Base-by-base conservation (phyloP, 2,113 vertebrate species). In the Campylomormyrus tamandua region DNA sequence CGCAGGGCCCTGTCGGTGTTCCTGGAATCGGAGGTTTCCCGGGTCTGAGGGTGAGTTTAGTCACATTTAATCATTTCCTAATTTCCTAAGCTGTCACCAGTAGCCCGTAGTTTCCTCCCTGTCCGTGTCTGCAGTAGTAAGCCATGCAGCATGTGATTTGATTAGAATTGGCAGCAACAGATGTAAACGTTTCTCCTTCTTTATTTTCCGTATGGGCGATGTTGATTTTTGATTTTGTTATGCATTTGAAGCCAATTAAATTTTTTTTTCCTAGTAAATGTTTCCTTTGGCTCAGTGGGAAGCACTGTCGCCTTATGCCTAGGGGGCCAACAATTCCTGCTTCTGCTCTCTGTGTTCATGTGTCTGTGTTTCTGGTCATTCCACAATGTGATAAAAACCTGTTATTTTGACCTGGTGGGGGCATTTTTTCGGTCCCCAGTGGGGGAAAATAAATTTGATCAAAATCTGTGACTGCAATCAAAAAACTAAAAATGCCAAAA, bases 11-110 rank as follows among this genome's bases (percentile, higher is more conserved):
- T 91, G 94, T 97, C 94, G 98, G 98, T 93, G 97, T 96, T 88
- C 90, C 92, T 93, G 98, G 98, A 77, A 98, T 97, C 88, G 91
- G 94, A 39, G 98, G 98, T 89, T 99, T 99, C 94, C 97, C 97
- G 90, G 98, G 98, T 42, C 94, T 99, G 85, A 97, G 96, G 95
- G 98, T 99, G 92, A 98, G 98, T 98, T 91, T 66, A 5, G 3
- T 3, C 50, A 49, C 50, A 15, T 80, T 21, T 48, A 17, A 11
- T 62, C 87, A 50, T 56, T 48, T 52, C 27, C 50, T 48, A 74
- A 46, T 35, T 88, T 35, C 52, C 87, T 89, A 27, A 66, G 24
- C 74, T 52, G 5, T 88, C 13, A 21, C 42, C 48, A 31, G 45
- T 11, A 77, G 45, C 27, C 46, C 11, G 0, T 6, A 39, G 0